A percentile compares a stretch with the other conserved stretches of the same genome.
phyloP scores from a whole-genome alignment of 1,140 invertebrate species.

The Pachyrhynchus sulphureomaculatus region DNA sequence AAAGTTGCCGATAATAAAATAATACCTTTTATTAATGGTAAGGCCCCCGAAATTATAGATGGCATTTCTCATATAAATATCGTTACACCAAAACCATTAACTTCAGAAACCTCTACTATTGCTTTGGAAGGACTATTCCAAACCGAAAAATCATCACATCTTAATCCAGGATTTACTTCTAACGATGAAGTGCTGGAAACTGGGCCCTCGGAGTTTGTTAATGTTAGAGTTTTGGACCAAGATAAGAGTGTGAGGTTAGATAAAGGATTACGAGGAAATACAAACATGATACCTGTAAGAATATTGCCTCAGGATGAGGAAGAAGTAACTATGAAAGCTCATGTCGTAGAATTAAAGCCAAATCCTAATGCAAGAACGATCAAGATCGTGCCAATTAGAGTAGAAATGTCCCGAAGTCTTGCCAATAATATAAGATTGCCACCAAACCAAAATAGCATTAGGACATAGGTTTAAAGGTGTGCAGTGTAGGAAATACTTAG shows the following conservation, averaged over 20 bases:
- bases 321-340: slow-evolving; percentile 42
- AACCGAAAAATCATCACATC: slow-evolving; percentile 47
- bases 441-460: neutral
- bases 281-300: slow-evolving; percentile 36
- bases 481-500: neutral
- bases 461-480: too few species aligned
- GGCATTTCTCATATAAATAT: slow-evolving; percentile 44
- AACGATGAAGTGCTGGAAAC: slow-evolving; percentile 46
- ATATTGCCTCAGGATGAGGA: slow-evolving; percentile 39
- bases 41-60: slow-evolving; percentile 42
- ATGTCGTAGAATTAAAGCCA: slow-evolving; percentile 45
- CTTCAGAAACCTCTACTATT: slow-evolving; percentile 61
- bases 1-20: slow-evolving; percentile 25
- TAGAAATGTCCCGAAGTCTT: slow-evolving; percentile 37
- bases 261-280: slow-evolving; percentile 1
- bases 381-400: slow-evolving; percentile 47
- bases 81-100: slow-evolving; percentile 44
- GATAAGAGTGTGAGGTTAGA: slow-evolving; percentile 19
- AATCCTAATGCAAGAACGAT: slow-evolving; percentile 40
- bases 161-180: slow-evolving; percentile 16
- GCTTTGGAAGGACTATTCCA: slow-evolving; percentile 64
- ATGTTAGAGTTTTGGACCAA: slow-evolving; percentile 42
- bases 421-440: slow-evolving; percentile 11
- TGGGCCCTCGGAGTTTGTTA: slow-evolving; percentile 43
- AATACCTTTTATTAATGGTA: neutral